Base-by-base conservation (phyloP, 2,797 vertebrate species). In the Taeniopygia guttata region DNA sequence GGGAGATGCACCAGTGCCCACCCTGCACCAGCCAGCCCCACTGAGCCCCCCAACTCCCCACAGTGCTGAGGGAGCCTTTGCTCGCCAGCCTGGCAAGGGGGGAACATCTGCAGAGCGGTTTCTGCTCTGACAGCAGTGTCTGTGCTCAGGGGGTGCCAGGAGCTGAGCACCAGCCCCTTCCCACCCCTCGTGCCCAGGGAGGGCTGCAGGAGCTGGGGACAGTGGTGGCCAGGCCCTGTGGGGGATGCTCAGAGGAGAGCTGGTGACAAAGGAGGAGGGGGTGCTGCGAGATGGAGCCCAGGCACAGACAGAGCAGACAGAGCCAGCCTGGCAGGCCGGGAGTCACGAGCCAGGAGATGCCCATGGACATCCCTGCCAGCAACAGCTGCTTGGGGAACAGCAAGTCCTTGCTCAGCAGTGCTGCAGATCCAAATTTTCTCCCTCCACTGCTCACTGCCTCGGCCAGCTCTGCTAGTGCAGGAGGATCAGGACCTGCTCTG, bases 351-450 rank as follows among this genome's bases (percentile, higher is more conserved):
- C 11, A 17, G 78, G 60, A 84, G 64, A 66, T 83, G 85, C 93
- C 56, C 48, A 30, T 2, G 3, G 49, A 80, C 26, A 19, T 66
- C 40, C 46, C 70, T 88, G 81, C 83, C 93, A 94, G 77, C 86
- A 77, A 36, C 3, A 30, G 74, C 93, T 89, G 72, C 73, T 62
- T 82, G 88, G 90, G 63, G 84, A 89, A 92, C 92, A 89, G 66
- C 56, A 51, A 89, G 90, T 91, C 70, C 95, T 93, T 7, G 3
- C 78, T 88, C 15, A 14, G 91, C 91, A 79, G 93, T 0, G 10
- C 56, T 76, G 70, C 67, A 30, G 78, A 86, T 94, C 77, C 64
- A 74, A 68, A 60, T 51, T 1, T 2, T 45, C 55, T 90, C 63
- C 67, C 45, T 80, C 74, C 4, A 6, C 70, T 86, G 85, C 84